phyloP scores from a whole-genome alignment of 92 coral and sea anemone species.

The Parazoanthus darwini region DNA sequence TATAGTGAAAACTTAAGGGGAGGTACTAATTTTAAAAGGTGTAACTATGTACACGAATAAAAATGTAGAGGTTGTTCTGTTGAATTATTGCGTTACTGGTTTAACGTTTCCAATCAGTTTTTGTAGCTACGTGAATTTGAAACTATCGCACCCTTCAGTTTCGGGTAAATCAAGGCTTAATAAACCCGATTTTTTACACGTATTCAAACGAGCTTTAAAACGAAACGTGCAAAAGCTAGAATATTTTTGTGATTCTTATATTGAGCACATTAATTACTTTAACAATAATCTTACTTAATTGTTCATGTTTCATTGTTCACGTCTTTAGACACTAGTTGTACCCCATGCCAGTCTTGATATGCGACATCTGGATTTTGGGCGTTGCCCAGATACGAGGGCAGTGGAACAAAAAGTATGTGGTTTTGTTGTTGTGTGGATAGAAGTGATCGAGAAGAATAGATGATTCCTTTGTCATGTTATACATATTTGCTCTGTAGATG shows the following conservation, averaged over 20 bases:
- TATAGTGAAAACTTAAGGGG: no score
- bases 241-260: background rate
- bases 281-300: background rate
- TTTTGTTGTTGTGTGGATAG: background rate
- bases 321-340: conserved; percentile 52
- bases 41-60: no score
- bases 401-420: conserved; percentile 85
- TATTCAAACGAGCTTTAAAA: background rate
- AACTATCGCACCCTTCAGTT: background rate
- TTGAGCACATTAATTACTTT: background rate
- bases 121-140: background rate
- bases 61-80: no score
- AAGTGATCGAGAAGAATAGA: no score
- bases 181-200: background rate
- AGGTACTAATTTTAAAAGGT: no score
- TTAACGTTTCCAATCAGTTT: background rate
- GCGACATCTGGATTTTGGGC: conserved; percentile 80
- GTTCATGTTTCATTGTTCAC: background rate
- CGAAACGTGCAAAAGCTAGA: background rate
- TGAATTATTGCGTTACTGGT: no score
- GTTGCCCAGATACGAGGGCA: conserved; percentile 64
- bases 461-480: no score
- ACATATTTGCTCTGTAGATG: no score
- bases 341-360: conserved; percentile 96
- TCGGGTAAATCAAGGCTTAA: background rate